Evolutionary conservation across 2,888 invertebrate species (phyloP).

Genomic region (Limnephilus rhombicus): DNA sequence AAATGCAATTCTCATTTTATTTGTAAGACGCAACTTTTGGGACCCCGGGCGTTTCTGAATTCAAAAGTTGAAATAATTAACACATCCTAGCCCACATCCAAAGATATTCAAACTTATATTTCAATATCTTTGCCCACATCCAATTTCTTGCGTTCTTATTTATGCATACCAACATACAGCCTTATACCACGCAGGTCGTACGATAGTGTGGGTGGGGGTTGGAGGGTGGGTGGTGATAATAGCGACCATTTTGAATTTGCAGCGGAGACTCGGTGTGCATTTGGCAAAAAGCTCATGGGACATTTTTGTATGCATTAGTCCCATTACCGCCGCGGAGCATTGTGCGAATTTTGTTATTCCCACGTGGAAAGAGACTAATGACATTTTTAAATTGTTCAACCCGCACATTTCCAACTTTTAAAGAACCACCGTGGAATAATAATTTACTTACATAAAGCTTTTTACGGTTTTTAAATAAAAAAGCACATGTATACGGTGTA

Average conservation of each 20-base stretch:
- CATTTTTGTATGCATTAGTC: slow-evolving; percentile 46
- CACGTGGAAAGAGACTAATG: neutral
- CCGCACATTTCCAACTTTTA: neutral
- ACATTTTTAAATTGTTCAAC: slow-evolving; percentile 8
- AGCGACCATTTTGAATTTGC: slow-evolving; percentile 37
- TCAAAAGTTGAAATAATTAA: no score
- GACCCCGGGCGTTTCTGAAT: no score
- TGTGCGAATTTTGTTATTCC: neutral
- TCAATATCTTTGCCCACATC: no score
- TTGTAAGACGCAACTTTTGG: no score
- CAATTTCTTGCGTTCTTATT: no score
- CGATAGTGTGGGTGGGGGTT: neutral
- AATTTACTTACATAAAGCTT: neutral
- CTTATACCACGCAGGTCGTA: neutral
- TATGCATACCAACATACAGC: neutral
- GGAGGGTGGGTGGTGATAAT: slow-evolving; percentile 22
- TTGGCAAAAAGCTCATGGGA: slow-evolving; percentile 11
- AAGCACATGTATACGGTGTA: neutral
- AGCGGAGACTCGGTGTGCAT: slow-evolving; percentile 26
- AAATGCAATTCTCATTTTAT: no score
- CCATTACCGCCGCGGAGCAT: slow-evolving; percentile 29
- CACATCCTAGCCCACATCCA: no score
- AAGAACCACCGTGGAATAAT: neutral
- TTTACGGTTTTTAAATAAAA: neutral
- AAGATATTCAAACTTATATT: no score